Conservation (phyloP, 2,797 vertebrate species). For the Onychomys torridus region DNA sequence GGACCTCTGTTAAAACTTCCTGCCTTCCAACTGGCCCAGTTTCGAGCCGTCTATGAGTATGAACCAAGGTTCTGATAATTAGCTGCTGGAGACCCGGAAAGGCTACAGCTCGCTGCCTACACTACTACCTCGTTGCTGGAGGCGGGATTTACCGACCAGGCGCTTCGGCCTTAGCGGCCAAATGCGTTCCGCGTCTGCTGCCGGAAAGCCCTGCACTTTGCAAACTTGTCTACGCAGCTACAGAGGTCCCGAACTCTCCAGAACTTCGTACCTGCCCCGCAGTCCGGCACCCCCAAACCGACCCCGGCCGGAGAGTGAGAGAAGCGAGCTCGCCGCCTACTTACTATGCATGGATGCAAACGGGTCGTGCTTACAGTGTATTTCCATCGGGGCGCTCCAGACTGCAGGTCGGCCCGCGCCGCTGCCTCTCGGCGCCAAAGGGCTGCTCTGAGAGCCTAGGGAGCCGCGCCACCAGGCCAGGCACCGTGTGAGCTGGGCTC, state of each 20-base stretch:
- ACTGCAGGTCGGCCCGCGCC: slow-evolving; percentile 79
- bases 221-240: slow-evolving; percentile 69
- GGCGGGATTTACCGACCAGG: slow-evolving; percentile 74
- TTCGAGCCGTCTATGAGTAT: not conserved
- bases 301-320: slow-evolving; percentile 80
- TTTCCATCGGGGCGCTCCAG: slow-evolving; percentile 94
- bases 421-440: slow-evolving; percentile 80
- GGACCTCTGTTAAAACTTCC: slow-evolving; percentile 77
- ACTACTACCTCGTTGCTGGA: slow-evolving; percentile 66
- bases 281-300: slow-evolving; percentile 72
- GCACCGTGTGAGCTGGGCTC: slow-evolving; percentile 52
- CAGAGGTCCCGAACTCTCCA: slow-evolving; percentile 39
- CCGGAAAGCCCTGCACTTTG: slow-evolving; percentile 58
- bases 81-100: not conserved
- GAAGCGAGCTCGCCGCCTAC: slow-evolving; percentile 89
- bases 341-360: slow-evolving; percentile 99
- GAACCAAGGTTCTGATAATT: not conserved
- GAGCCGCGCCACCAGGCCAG: slow-evolving; percentile 67
- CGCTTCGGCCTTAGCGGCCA: not conserved
- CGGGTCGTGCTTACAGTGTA: slow-evolving; percentile 99
- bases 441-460: slow-evolving; percentile 72
- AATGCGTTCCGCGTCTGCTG: not conserved
- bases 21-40: slow-evolving; percentile 16
- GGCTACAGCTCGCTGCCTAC: slow-evolving; percentile 42
- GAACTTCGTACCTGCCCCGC: slow-evolving; percentile 53